Evolutionary conservation across 2,113 vertebrate species (phyloP).

Genomic region (Spermophilus dauricus): DNA sequence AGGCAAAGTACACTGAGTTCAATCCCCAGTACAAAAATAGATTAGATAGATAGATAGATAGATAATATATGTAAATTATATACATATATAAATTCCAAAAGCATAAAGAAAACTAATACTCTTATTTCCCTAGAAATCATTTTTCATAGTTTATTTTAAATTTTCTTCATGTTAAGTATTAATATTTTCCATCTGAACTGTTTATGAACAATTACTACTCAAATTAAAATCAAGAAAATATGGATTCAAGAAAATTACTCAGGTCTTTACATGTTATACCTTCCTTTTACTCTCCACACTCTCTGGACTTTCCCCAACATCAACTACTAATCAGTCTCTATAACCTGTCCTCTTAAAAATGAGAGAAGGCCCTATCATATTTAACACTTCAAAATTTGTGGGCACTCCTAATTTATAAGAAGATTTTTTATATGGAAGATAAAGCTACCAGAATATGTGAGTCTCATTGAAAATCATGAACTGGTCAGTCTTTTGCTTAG

Average conservation of each 20-base stretch:
- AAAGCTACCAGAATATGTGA: background rate
- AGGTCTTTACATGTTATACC: background rate
- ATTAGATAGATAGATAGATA: too few relatives aligned
- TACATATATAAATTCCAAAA: background rate
- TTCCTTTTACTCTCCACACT: background rate
- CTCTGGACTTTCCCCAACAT: background rate
- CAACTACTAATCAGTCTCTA: background rate
- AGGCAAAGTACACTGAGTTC: too few relatives aligned
- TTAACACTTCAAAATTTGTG: background rate
- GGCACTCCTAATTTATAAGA: background rate
- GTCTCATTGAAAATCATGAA: background rate
- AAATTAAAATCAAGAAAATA: slow-evolving; percentile 26
- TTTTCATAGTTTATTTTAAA: slow-evolving; percentile 65
- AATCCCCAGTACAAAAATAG: too few relatives aligned
- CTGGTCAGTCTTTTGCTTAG: background rate
- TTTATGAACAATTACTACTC: slow-evolving; percentile 46
- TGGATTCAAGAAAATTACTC: background rate
- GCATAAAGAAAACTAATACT: background rate
- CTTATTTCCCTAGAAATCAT: slow-evolving; percentile 55
- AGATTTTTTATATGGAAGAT: background rate
- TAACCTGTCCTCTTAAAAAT: background rate
- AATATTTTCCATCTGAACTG: slow-evolving; percentile 49
- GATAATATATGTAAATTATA: too few relatives aligned
- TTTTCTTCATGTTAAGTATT: slow-evolving; percentile 49
- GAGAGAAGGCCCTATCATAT: fast-evolving